These are phyloP conservation scores for Lycocorax pyrrhopterus DNA, from an alignment of 2,113 vertebrate species.

Conservation along the genomic window DNA sequence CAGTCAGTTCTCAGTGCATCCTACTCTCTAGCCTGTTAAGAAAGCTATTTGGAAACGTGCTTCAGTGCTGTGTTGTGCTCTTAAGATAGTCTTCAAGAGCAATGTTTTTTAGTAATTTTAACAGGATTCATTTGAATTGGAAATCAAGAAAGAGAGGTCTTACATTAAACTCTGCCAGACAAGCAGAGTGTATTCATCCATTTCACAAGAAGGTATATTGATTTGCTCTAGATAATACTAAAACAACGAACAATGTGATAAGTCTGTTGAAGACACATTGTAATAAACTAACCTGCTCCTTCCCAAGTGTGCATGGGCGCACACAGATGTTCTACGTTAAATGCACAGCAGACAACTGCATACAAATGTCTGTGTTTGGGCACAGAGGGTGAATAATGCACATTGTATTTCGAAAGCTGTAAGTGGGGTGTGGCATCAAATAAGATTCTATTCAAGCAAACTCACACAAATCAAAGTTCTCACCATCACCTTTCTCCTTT, in stretches of 20 bases:
- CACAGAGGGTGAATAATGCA: background rate
- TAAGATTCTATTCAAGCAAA: background rate
- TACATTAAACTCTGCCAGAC: constrained; percentile 29
- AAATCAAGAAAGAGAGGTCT: constrained; percentile 37
- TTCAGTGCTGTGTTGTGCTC: constrained; percentile 16
- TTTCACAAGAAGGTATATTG: background rate
- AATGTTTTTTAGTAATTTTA: constrained; percentile 20
- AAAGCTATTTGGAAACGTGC: background rate
- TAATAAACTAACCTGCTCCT: background rate
- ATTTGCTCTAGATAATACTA: constrained; percentile 7
- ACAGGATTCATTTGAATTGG: constrained; percentile 51
- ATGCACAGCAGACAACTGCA: background rate
- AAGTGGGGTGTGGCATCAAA: background rate
- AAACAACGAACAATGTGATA: background rate
- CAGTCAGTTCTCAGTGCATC: constrained; percentile 21
- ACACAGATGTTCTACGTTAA: background rate
- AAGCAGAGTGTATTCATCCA: constrained; percentile 5
- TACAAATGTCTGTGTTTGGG: background rate
- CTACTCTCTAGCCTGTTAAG: constrained; percentile 5
- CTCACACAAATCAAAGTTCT: background rate
- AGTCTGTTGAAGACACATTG: background rate
- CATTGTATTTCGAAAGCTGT: background rate
- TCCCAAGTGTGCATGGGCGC: background rate
- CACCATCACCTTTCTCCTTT: background rate
- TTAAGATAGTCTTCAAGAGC: constrained; percentile 3